These are phyloP conservation scores for Coleophora deauratella DNA, from an alignment of 2,888 invertebrate genomes.

Conservation along the genomic window DNA sequence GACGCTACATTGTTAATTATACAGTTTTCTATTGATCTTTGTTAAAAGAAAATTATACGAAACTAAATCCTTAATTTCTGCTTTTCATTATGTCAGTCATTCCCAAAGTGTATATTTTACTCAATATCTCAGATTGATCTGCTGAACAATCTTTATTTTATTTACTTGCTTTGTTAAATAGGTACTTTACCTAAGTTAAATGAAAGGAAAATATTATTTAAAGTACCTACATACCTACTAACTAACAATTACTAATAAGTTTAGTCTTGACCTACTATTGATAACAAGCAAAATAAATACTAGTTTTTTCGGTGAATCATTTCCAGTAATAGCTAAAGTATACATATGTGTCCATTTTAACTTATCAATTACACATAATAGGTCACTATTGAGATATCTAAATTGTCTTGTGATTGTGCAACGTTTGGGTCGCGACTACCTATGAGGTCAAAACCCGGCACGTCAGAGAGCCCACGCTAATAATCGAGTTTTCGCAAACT, in stretches of 20 bases:
- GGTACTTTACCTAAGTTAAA: too few species aligned
- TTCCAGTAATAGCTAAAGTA: too few species aligned
- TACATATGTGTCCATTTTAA: background rate
- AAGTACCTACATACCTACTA: background rate
- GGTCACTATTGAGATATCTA: conserved; percentile 1
- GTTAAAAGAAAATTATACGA: conserved; percentile 75
- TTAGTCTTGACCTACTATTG: conserved; percentile 60
- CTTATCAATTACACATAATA: background rate
- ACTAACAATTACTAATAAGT: conserved; percentile 38
- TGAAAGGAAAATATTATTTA: background rate
- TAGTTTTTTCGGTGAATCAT: background rate
- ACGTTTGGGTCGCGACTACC: conserved; percentile 25
- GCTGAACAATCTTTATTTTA: too few species aligned
- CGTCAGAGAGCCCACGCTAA: conserved; percentile 30
- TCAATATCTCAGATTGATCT: too few species aligned
- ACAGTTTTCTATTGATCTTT: conserved; percentile 75
- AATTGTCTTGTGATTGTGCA: conserved; percentile 26
- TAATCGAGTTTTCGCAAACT: conserved; percentile 41
- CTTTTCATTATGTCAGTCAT: conserved; percentile 37
- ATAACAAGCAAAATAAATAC: conserved; percentile 27
- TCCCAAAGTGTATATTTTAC: background rate
- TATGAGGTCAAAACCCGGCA: conserved; percentile 22
- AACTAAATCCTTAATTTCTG: conserved; percentile 65
- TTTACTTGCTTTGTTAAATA: too few species aligned
- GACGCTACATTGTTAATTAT: conserved; percentile 74